Percentiles rank a stretch among this genome's conserved stretches.
These are phyloP conservation scores for Benthosema pterotum DNA, from an alignment of 2,797 vertebrate species.

Conservation along the genomic window DNA sequence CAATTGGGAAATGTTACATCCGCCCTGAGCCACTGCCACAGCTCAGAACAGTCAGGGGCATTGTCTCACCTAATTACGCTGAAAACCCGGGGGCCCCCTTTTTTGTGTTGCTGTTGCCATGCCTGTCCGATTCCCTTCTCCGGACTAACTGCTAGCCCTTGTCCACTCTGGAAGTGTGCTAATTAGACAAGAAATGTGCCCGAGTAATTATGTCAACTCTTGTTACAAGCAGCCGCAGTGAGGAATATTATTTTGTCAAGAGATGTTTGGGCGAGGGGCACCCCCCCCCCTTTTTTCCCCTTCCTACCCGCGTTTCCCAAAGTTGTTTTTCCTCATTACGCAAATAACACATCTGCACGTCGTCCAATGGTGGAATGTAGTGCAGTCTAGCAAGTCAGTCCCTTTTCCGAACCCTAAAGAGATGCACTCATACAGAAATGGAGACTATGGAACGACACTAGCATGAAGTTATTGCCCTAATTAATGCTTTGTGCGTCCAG, in stretches of 20 bases:
- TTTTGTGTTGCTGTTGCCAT: constrained; percentile 89
- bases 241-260: constrained; percentile 87
- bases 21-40: constrained; percentile 85
- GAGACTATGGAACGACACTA: constrained; percentile 83
- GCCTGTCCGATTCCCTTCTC: constrained; percentile 91
- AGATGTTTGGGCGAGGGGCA: constrained; percentile 78
- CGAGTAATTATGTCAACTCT: constrained; percentile 91
- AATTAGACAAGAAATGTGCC: constrained; percentile 94
- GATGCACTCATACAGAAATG: constrained; percentile 71
- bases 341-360: constrained; percentile 79
- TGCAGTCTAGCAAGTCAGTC: constrained; percentile 70
- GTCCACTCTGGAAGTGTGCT: constrained; percentile 90
- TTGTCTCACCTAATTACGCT: constrained; percentile 95
- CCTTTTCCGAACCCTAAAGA: constrained; percentile 60
- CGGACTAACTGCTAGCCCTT: constrained; percentile 84
- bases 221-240: constrained; percentile 84
- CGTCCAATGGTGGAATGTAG: constrained; percentile 78
- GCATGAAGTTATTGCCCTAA: constrained; percentile 90
- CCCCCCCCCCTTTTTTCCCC: no score
- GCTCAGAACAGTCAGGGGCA: constrained; percentile 91
- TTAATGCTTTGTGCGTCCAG: constrained; percentile 82
- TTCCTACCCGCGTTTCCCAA: constrained; percentile 48
- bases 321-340: constrained; percentile 60
- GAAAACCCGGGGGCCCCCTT: constrained; percentile 84
- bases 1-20: no score